Percentiles rank a stretch among this genome's conserved stretches.
phyloP scores from a whole-genome alignment of 2,113 vertebrate species.

The Dunckerocampus dactyliophorus region DNA sequence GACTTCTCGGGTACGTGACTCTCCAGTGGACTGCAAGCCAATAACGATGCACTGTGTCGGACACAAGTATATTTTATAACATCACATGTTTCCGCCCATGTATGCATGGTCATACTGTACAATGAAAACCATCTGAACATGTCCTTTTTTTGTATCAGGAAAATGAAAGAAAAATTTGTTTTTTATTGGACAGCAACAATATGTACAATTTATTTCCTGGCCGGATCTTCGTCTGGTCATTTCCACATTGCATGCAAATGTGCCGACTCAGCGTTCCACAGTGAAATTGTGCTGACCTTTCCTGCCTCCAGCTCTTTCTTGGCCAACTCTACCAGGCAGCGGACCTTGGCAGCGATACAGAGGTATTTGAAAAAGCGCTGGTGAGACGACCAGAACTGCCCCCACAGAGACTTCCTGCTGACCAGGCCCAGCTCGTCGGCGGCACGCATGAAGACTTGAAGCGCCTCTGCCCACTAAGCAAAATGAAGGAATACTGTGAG shows the following conservation, averaged over 20 bases:
- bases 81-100: not conserved
- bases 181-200: not conserved
- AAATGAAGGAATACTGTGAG: slow-evolving; percentile 1
- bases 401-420: slow-evolving; percentile 93
- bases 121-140: no score
- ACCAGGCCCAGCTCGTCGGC: slow-evolving; percentile 87
- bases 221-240: slow-evolving; percentile 2
- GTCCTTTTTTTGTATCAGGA: not conserved
- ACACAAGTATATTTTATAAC: not conserved
- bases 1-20: slow-evolving; percentile 93
- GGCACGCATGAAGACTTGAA: slow-evolving; percentile 86
- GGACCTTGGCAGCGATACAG: slow-evolving; percentile 94
- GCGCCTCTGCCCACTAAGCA: slow-evolving; percentile 89
- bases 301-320: slow-evolving; percentile 81
- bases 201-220: slow-evolving; percentile 11
- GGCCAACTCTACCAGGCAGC: slow-evolving; percentile 87
- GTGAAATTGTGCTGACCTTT: slow-evolving; percentile 76
- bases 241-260: not conserved
- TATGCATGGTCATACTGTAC: not conserved
- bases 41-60: slow-evolving; percentile 87
- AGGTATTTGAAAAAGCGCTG: slow-evolving; percentile 99
- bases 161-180: not conserved
- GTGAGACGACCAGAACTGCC: slow-evolving; percentile 97
- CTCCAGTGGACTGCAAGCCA: slow-evolving; percentile 93
- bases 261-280: slow-evolving; percentile 10